Evolutionary conservation across 1,140 invertebrate species (phyloP).

Genomic region (Trichomalopsis sarcophagae): DNA sequence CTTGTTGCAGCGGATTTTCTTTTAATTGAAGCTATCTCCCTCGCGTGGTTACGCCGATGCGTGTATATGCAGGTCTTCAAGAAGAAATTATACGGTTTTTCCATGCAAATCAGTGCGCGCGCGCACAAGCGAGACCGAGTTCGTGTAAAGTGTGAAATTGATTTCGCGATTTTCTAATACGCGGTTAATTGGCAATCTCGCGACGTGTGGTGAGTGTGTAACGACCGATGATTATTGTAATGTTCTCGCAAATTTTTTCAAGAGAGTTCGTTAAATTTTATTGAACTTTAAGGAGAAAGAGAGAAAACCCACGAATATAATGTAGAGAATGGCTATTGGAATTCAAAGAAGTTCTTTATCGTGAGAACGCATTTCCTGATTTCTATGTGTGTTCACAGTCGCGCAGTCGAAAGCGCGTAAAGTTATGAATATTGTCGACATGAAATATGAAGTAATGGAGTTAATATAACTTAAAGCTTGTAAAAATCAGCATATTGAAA

Average conservation of each 20-base stretch:
- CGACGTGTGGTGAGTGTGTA: neutral
- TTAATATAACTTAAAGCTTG: neutral
- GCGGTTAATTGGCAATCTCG: constrained; percentile 17
- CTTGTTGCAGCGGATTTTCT: constrained; percentile 5
- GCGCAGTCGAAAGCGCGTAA: neutral
- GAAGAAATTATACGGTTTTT: constrained; percentile 2
- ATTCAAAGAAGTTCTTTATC: constrained; percentile 26
- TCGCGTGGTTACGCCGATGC: neutral
- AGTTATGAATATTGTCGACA: constrained; percentile 7
- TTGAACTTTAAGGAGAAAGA: neutral
- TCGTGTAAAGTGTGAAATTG: constrained; percentile 30
- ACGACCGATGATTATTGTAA: neutral
- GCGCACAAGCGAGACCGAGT: neutral
- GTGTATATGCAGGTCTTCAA: neutral
- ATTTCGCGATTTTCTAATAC: constrained; percentile 29
- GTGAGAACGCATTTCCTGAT: neutral
- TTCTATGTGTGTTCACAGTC: neutral
- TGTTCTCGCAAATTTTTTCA: neutral
- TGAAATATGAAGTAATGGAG: neutral
- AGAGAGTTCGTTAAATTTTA: constrained; percentile 32
- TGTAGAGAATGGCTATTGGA: neutral
- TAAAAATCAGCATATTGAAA: neutral
- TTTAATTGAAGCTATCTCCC: constrained; percentile 9
- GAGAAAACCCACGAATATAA: neutral
- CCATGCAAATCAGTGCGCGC: neutral